Conservation (phyloP, 2,888 invertebrate genomes). For the Gastracanthus pulcherrimus region DNA sequence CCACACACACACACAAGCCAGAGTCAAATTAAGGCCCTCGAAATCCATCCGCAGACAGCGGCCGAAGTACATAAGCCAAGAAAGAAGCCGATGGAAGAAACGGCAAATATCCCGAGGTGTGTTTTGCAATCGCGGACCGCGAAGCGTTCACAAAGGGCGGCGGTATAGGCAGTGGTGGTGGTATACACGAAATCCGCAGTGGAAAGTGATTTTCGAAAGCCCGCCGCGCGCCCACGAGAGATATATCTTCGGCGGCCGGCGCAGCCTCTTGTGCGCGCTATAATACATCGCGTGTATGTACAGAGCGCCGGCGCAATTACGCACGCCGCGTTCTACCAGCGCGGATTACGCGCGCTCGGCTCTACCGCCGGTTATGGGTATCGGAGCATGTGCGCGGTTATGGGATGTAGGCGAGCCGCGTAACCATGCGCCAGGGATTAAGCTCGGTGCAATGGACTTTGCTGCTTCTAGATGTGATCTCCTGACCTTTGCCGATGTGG, state of each 20-base stretch:
- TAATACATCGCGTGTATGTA: not conserved
- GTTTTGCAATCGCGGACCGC: not conserved
- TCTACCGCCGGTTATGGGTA: no score
- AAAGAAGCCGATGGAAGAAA: no score
- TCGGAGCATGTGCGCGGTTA: not conserved
- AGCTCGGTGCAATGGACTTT: not conserved
- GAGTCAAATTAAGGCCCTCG: not conserved
- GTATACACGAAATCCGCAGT: not conserved
- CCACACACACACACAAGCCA: not conserved
- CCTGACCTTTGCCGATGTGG: not conserved
- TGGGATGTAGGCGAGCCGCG: not conserved
- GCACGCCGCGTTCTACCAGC: no score
- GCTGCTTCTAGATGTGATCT: not conserved
- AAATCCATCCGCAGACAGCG: not conserved
- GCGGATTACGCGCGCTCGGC: not conserved
- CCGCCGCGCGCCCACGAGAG: not conserved
- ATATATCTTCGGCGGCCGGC: not conserved
- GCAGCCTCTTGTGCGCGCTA: not conserved
- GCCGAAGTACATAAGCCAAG: not conserved
- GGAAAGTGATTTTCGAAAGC: constrained; percentile 44
- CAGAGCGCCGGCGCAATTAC: not conserved
- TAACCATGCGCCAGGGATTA: not conserved
- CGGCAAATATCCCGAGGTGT: no score
- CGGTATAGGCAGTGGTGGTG: not conserved
- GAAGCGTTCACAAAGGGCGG: not conserved